Evolutionary conservation across 2,888 invertebrate genomes (phyloP).

Genomic region (Leistus spinibarbis): DNA sequence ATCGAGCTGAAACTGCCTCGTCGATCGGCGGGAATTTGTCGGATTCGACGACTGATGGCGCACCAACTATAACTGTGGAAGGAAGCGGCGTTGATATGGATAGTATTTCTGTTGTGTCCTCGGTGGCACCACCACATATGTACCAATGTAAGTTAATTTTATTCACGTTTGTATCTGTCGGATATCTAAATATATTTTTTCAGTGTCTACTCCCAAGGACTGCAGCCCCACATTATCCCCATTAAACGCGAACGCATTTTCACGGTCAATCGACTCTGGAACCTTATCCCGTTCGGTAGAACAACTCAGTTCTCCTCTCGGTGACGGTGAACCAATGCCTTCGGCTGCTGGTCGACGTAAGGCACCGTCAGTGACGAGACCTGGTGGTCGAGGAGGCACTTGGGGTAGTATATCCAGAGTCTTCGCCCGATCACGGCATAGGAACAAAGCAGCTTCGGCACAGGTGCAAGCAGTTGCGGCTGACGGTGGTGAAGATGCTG

Average conservation of each 20-base stretch:
- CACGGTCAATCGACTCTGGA: slow-evolving; percentile 74
- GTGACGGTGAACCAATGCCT: slow-evolving; percentile 66
- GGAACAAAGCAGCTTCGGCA: slow-evolving; percentile 67
- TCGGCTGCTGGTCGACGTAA: slow-evolving; percentile 59
- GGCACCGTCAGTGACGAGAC: slow-evolving; percentile 53
- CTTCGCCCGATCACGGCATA: slow-evolving; percentile 83
- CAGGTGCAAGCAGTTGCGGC: slow-evolving; percentile 56
- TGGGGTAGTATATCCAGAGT: slow-evolving; percentile 93
- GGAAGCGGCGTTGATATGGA: slow-evolving; percentile 72
- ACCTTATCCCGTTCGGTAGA: slow-evolving; percentile 76
- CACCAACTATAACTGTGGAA: slow-evolving; percentile 64
- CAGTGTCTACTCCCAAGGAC: slow-evolving; percentile 80
- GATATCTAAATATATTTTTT: too few relatives aligned
- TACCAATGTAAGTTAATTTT: slow-evolving; percentile 69
- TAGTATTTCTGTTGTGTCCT: slow-evolving; percentile 73
- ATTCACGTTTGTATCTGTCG: background rate
- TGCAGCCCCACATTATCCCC: slow-evolving; percentile 85
- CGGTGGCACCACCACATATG: slow-evolving; percentile 66
- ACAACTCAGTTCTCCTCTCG: slow-evolving; percentile 78
- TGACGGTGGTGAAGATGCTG: slow-evolving; percentile 43
- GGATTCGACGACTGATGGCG: slow-evolving; percentile 79
- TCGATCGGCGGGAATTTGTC: slow-evolving; percentile 83
- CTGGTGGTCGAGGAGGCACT: slow-evolving; percentile 73
- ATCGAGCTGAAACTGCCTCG: slow-evolving; percentile 79
- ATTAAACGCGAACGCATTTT: slow-evolving; percentile 76